Evolutionary conservation across 2,888 invertebrate species (phyloP).

Genomic region (Cheilosia pagana): DNA sequence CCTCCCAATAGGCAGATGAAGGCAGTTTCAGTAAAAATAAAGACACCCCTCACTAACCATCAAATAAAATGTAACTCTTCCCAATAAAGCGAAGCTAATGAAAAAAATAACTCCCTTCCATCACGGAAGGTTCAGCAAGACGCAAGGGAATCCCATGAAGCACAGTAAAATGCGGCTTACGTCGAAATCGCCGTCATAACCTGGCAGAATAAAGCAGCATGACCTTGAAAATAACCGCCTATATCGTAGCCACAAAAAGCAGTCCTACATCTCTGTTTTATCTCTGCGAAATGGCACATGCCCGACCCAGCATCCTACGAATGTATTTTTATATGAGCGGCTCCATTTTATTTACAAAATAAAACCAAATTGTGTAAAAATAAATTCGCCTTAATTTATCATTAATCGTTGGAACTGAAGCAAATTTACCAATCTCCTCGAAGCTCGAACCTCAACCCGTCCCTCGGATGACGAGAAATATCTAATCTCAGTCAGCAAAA

Average conservation of each 20-base stretch:
- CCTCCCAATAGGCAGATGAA: too few species aligned
- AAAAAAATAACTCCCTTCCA: not conserved
- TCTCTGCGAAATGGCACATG: too few species aligned
- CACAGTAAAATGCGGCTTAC: constrained; percentile 29
- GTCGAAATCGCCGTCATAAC: constrained; percentile 29
- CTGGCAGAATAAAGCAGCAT: not conserved
- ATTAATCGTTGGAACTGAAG: constrained; percentile 23
- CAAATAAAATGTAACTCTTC: too few species aligned
- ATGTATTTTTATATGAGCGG: too few species aligned
- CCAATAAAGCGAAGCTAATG: too few species aligned
- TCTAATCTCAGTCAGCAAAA: constrained; percentile 52
- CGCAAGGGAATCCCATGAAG: not conserved
- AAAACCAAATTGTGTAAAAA: constrained; percentile 19
- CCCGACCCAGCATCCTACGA: too few species aligned
- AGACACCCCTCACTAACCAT: too few species aligned
- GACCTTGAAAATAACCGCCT: constrained; percentile 18
- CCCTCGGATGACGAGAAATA: constrained; percentile 22
- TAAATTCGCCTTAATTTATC: constrained; percentile 26
- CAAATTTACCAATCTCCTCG: not conserved
- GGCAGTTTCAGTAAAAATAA: too few species aligned
- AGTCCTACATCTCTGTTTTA: not conserved
- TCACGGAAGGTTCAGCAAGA: not conserved
- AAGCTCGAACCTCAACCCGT: constrained; percentile 5
- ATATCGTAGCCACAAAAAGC: constrained; percentile 9
- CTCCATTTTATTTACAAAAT: constrained; percentile 15